Percentiles rank a stretch among this genome's conserved stretches.
phyloP scores from a whole-genome alignment of 2,888 invertebrate genomes.

The Synergus laeviventris region DNA sequence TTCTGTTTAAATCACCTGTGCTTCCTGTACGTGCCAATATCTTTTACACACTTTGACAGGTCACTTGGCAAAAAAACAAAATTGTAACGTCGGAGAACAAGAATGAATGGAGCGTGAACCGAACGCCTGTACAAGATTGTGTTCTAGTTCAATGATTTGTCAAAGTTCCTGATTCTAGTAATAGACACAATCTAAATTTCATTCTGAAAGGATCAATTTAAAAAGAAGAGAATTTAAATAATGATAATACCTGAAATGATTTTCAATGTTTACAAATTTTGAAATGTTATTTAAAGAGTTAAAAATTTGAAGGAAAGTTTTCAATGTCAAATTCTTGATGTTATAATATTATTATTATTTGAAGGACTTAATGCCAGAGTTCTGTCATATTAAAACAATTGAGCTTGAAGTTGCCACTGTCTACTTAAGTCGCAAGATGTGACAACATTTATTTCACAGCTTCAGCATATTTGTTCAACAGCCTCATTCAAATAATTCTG shows the following conservation, averaged over 20 bases:
- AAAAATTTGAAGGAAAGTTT: not conserved
- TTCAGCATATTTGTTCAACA: slow-evolving; percentile 21
- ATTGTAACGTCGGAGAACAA: not conserved
- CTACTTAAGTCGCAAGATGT: slow-evolving; percentile 11
- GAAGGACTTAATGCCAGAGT: slow-evolving; percentile 5
- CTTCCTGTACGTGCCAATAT: not conserved
- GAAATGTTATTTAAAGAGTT: not conserved
- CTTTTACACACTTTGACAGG: not conserved
- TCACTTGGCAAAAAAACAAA: not conserved
- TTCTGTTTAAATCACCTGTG: not conserved
- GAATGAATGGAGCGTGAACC: not conserved
- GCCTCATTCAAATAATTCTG: not conserved
- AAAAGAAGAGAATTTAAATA: not conserved
- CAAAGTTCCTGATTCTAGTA: not conserved
- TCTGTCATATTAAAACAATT: slow-evolving; percentile 30
- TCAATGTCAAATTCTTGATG: not conserved
- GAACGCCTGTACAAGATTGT: not conserved
- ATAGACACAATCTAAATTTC: not conserved
- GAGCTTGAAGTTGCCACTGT: not conserved
- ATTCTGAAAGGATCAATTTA: not conserved
- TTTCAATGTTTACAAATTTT: not conserved
- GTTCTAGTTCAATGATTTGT: too few species aligned
- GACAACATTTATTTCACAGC: not conserved
- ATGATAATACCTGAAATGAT: not conserved
- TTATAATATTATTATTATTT: slow-evolving; percentile 7